A percentile compares a stretch with the other conserved stretches of the same genome.
phyloP scores from a whole-genome alignment of 1,140 invertebrate genomes.

The Neoseiulus cucumeris region DNA sequence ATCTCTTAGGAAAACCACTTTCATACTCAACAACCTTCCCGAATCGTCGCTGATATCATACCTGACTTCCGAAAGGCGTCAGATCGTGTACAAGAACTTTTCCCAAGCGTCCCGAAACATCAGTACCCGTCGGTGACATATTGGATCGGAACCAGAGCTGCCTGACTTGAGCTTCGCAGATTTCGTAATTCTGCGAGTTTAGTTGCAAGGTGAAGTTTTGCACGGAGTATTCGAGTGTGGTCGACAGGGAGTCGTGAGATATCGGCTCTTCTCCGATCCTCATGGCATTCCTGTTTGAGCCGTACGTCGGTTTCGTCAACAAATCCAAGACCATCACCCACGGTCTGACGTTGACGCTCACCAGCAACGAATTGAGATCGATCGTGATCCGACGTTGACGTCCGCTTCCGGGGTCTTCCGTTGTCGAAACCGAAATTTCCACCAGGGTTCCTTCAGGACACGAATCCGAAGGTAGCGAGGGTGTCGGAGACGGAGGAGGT shows the following conservation, averaged over 20 bases:
- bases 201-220: conserved; percentile 3
- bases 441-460: neutral
- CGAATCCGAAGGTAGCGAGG: neutral
- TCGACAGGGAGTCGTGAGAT: neutral
- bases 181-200: neutral
- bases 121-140: neutral
- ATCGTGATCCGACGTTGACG: conserved; percentile 36
- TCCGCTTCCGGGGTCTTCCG: conserved; percentile 16
- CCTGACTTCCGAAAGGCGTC: neutral
- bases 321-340: conserved; percentile 87
- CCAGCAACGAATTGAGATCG: conserved; percentile 73
- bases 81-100: conserved; percentile 1
- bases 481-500: neutral
- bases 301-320: conserved; percentile 31
- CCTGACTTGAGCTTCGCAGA: conserved; percentile 5
- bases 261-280: neutral
- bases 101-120: neutral
- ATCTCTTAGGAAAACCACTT: neutral
- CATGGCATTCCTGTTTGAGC: neutral
- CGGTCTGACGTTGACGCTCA: conserved; percentile 68
- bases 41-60: neutral
- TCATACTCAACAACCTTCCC: neutral
- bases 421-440: neutral
- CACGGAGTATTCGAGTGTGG: neutral
- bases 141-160: neutral